Base-by-base conservation (phyloP, 2,888 invertebrate species). In the Mylabris sibirica region DNA sequence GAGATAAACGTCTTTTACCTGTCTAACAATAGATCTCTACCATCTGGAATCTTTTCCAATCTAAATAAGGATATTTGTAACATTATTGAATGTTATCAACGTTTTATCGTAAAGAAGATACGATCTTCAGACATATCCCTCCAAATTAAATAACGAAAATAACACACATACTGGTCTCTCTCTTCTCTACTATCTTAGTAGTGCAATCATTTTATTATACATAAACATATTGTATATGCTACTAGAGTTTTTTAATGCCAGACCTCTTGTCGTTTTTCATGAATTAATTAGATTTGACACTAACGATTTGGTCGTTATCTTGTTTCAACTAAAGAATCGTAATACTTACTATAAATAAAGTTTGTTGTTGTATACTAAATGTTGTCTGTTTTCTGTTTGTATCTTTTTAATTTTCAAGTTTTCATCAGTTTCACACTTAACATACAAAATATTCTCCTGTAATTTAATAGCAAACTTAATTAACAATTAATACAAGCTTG, bases 221-320 rank as follows among this genome's bases (percentile, higher is more conserved):
- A 30, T 8, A 30, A 30, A 30, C 6, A 20, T 24, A 57, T 57
- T 57, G 57, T 57, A 8, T 44, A 24, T 24, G 24, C 12, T 22
- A 57, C 24, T 22, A 53, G 49, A 53, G 49, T 57, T 57, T 57
- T 57, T 14, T 22, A 57, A 57, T 57, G 57, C 57, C 57, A 57
- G 22, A 57, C 57, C 57, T 57, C 57, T 24, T 64, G 64, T 64
- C 64, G 64, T 66, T 69, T 67, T 69, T 66, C 64, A 69, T 60
- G 61, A 69, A 66, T 69, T 69, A 69, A 69, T 69, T 69, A 69
- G 66, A 38, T 61, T 66, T 66, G 69, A 69, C 69, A 64, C 24
- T 69, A 69, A 69, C 66, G 64, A 63, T 26, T 49, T 49, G 65
- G 65, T 57, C 65, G 60, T 64, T 69, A 66, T 66, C 69, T 66